Conservation (phyloP, 2,113 vertebrate genomes). For the Podarcis raffonei region DNA sequence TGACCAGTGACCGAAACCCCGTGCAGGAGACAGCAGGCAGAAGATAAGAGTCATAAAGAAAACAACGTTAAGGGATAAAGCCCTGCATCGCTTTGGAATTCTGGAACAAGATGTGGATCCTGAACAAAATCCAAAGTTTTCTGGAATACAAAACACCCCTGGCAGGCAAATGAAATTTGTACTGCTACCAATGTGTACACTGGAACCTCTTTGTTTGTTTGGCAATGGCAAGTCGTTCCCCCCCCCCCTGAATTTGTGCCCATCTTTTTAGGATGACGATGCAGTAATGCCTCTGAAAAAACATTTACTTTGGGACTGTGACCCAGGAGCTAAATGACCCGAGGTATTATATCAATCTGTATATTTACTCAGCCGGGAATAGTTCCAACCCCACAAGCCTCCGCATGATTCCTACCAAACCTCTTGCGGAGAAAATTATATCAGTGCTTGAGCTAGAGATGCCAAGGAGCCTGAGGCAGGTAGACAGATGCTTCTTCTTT, state of each 20-base stretch:
- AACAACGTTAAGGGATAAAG: no score
- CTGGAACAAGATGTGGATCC: background rate
- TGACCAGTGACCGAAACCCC: background rate
- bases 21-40: background rate
- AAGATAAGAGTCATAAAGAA: accelerated
- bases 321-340: background rate
- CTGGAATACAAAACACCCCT: background rate
- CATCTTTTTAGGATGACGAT: background rate
- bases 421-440: background rate
- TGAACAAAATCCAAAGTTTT: background rate
- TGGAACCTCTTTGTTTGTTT: background rate
- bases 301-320: background rate
- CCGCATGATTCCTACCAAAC: background rate
- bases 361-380: background rate
- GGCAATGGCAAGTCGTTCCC: background rate
- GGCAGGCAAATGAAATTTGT: background rate
- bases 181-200: background rate
- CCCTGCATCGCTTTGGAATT: background rate
- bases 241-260: background rate
- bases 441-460: background rate
- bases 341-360: background rate
- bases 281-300: background rate
- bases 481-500: background rate
- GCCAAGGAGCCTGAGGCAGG: background rate
- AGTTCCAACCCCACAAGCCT: background rate